These are phyloP conservation scores for Synergus japonicus DNA, from an alignment of 2,888 invertebrate species.

Conservation along the genomic window DNA sequence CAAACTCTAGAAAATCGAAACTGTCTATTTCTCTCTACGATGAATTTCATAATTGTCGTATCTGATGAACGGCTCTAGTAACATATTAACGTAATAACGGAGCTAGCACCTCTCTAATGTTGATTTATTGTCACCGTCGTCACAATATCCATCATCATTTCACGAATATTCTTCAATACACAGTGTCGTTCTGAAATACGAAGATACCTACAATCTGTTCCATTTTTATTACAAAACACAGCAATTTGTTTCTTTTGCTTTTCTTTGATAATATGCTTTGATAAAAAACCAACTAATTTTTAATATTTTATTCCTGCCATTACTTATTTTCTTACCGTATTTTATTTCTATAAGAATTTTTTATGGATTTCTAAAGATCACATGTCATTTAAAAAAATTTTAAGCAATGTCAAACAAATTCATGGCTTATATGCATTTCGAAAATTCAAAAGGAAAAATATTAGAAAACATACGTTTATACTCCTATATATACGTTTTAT, in stretches of 20 bases:
- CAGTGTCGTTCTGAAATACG: neutral
- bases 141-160: conserved; percentile 2
- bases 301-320: no score
- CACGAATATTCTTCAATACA: neutral
- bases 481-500: no score
- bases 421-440: no score
- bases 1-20: neutral
- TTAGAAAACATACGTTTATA: no score
- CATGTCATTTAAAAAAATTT: no score
- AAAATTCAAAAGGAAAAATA: no score
- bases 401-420: no score
- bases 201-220: conserved; percentile 17
- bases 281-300: no score
- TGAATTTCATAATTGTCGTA: conserved; percentile 1
- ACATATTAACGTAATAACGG: conserved; percentile 6
- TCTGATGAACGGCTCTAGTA: neutral
- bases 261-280: neutral
- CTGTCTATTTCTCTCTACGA: neutral
- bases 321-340: no score
- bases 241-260: conserved; percentile 36
- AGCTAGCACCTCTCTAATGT: neutral
- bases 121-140: neutral
- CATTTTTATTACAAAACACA: neutral
- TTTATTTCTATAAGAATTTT: no score
- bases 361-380: no score